Base-by-base conservation (phyloP, 2,888 invertebrate genomes). In the Napeogenes sylphis region DNA sequence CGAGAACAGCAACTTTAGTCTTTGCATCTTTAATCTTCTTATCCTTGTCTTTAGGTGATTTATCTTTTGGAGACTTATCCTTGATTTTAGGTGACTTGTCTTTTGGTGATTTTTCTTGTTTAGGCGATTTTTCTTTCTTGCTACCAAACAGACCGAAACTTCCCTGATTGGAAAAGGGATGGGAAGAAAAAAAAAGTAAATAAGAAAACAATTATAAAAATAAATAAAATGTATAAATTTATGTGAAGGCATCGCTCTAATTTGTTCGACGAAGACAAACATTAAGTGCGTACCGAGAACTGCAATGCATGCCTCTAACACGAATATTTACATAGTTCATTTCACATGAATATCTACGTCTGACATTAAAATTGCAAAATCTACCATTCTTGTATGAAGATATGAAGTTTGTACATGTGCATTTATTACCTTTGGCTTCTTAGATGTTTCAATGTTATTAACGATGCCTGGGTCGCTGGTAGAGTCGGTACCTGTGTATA, bases 361-460 rank as follows among this genome's bases (percentile, higher is more conserved):
- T 68, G 64, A 64, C 68, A 32, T 38, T 13, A 55, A 58, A 56
- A 38, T 56, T 71, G 58, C 63, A 66, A 66, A 47, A 51, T 58
- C 83, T 86, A 87, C 84, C 82, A 83, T 83, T 83, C 84, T 77
- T 71, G 69, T 72, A 74, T 71, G 67, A 60, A 71, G 66, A 68
- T 13, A 14, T 55, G 45, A 51, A 59, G 35, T 59, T 54, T 58
- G 59, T 56, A 61, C 21, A 45, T 33, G 30, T 51, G 30, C 5
- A 21, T 21, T 21, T 21, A 80, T 80, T 71, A 91, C 91, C 86
- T 87, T 90, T 3, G 85, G 79, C 69, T 85, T 90, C 75, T 89
- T 91, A 35, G 91, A 91, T 4, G 91, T 88, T 33, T 91, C 91
- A 10, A 84, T 79, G 69, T 90, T 91, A 75, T 90, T 90, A 6